These are phyloP conservation scores for Pluvialis apricaria DNA, from an alignment of 2,113 vertebrate genomes.

Conservation along the genomic window DNA sequence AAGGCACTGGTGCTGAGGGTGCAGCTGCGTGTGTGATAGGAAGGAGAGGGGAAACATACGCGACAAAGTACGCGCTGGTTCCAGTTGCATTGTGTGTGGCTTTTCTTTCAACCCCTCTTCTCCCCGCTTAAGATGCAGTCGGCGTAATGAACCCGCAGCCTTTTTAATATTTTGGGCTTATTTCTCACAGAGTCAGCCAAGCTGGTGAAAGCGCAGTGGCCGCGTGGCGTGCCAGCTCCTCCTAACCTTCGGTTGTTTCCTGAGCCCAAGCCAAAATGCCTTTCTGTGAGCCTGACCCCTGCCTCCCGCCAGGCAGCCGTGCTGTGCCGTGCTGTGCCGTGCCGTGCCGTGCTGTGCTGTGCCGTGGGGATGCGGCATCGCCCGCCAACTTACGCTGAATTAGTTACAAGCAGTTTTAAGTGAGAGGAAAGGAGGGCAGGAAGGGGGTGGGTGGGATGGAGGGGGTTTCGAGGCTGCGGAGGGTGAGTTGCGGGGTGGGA, in stretches of 20 bases:
- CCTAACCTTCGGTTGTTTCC: neutral
- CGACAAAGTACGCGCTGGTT: neutral
- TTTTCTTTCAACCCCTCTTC: neutral
- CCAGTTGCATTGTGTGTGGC: fast-evolving
- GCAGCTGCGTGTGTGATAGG: neutral
- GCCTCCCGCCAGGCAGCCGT: neutral
- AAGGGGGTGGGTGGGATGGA: neutral
- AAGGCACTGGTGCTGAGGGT: fast-evolving
- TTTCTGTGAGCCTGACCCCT: neutral
- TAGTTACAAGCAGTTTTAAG: neutral
- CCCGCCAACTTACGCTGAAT: neutral
- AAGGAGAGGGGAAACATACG: neutral
- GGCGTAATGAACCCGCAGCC: neutral
- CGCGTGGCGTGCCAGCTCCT: fast-evolving
- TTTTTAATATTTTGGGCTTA: neutral
- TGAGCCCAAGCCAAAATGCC: neutral
- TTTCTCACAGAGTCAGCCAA: neutral
- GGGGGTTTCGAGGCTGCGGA: neutral
- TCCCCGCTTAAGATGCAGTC: fast-evolving
- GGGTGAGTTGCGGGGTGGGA: neutral
- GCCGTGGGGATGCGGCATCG: neutral
- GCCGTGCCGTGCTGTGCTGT: fast-evolving
- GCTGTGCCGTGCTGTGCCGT: fast-evolving
- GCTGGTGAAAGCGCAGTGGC: neutral
- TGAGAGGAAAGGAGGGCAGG: neutral